Evolutionary conservation across 1,140 invertebrate species (phyloP).

Genomic region (Nephotettix cincticeps): DNA sequence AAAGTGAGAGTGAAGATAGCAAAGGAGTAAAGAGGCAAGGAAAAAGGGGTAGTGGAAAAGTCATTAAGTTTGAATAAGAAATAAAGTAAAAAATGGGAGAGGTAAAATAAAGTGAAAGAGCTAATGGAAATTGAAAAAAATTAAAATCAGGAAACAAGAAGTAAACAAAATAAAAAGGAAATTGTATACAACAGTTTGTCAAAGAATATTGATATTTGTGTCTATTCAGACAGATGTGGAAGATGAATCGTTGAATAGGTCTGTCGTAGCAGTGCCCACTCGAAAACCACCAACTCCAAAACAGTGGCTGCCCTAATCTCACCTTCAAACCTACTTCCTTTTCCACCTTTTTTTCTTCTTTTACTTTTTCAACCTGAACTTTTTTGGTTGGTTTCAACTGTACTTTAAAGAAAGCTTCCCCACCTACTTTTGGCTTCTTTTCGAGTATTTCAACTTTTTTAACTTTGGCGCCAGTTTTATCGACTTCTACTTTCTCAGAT

Average conservation of each 20-base stretch:
- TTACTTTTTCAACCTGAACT: slow-evolving; percentile 27
- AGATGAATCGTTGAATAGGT: not conserved
- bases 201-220: not conserved
- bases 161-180: not conserved
- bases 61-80: no score
- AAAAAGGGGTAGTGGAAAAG: no score
- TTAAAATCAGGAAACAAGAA: no score
- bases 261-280: not conserved
- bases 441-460: slow-evolving; percentile 25
- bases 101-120: no score
- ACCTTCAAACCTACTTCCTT: slow-evolving; percentile 3
- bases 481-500: slow-evolving; percentile 20
- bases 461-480: slow-evolving; percentile 23
- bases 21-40: no score
- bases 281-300: not conserved
- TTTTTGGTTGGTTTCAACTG: slow-evolving; percentile 30
- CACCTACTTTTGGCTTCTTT: slow-evolving; percentile 29
- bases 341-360: slow-evolving; percentile 27
- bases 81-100: no score
- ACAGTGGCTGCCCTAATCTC: not conserved
- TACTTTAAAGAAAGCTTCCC: slow-evolving; percentile 29
- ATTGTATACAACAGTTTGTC: not conserved
- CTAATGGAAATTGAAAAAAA: no score
- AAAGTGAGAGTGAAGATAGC: no score
- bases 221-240: not conserved